Evolutionary conservation across 1,140 invertebrate genomes (phyloP), one percentile per base, ranked within the genome.

Genomic region (Plutomurus gul): DNA sequence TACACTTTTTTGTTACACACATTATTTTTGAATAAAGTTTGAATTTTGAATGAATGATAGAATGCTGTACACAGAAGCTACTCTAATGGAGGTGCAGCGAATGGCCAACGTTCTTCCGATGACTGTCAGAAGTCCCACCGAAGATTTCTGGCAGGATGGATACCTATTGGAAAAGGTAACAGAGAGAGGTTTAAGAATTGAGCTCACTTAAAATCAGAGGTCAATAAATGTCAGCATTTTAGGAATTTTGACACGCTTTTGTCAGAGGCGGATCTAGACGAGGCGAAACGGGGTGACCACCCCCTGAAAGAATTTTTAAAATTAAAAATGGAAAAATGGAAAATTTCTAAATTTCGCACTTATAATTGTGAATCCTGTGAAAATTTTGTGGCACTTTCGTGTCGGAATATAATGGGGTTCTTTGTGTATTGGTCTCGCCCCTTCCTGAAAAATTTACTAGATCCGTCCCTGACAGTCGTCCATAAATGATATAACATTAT

Each of bases 31-130:
- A 2, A 11, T 18, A 70, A 40, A 70, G 30, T 33, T 43, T 39
- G 27, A 40, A 8, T 25, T 49, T 18, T 36, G 25, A n/a, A 37
- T 60, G 11, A 16, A 30, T 33, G 27, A 18, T n/a, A 80, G 78
- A 7, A 43, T 82, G 49, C 81, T 78, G 18, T 82, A 82, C 25
- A 80, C 78, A 6, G 75, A 82, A 78, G 78, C 81, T 27, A 76
- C 73, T 8, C 43, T 77, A 11, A 36, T 13, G n/a, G 81, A 82
- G 47, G 36, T 82, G 16, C 76, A 77, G 47, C 43, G 81, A 8
- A 72, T 37, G 30, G 20, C 76, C 6, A 60, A 27, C 20, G 70
- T 82, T 11, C 20, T 82, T 20, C 78, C 81, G 1, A 0, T 82
- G 4, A 71, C 60, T 18, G 60, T 76, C 3, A 65, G 81, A 25